phyloP scores from a whole-genome alignment of 2,113 vertebrate genomes.

The Entomyzon cyanotis region DNA sequence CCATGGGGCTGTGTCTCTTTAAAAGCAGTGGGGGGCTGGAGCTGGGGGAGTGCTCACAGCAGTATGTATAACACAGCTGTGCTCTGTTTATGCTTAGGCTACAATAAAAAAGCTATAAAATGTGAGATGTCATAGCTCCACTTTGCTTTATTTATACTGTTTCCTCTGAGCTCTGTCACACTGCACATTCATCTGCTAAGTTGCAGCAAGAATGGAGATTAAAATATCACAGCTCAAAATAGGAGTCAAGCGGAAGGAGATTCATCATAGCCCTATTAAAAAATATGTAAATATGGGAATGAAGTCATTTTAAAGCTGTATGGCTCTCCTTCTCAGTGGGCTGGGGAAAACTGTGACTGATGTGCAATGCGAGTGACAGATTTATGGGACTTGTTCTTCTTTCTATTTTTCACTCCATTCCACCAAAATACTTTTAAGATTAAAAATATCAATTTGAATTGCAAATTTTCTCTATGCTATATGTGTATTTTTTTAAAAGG shows the following conservation, averaged over 20 bases:
- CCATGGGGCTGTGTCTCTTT: conserved; percentile 63
- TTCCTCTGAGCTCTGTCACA: conserved; percentile 84
- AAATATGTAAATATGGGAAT: conserved; percentile 82
- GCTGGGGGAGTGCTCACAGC: conserved; percentile 71
- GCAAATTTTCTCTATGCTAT: conserved; percentile 55
- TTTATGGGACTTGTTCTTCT: conserved; percentile 45
- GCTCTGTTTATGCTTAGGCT: conserved; percentile 83
- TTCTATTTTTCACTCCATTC: conserved; percentile 59
- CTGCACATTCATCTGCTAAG: conserved; percentile 82
- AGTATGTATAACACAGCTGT: conserved; percentile 85
- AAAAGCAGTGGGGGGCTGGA: conserved; percentile 69
- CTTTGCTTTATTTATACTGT: conserved; percentile 86
- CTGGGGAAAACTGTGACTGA: conserved; percentile 57
- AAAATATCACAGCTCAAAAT: conserved; percentile 86
- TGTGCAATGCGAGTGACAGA: conserved; percentile 52
- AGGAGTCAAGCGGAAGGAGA: conserved; percentile 84
- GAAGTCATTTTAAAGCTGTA: conserved; percentile 78
- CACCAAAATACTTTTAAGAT: conserved; percentile 69
- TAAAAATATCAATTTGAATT: conserved; percentile 69
- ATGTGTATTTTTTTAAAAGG: not conserved
- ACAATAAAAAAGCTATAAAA: conserved; percentile 86
- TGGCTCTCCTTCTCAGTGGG: conserved; percentile 52
- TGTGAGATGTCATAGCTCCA: conserved; percentile 84
- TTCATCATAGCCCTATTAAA: conserved; percentile 84
- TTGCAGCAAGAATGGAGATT: conserved; percentile 83